phyloP scores from a whole-genome alignment of 2,113 vertebrate species.

The Erpornis zantholeuca region DNA sequence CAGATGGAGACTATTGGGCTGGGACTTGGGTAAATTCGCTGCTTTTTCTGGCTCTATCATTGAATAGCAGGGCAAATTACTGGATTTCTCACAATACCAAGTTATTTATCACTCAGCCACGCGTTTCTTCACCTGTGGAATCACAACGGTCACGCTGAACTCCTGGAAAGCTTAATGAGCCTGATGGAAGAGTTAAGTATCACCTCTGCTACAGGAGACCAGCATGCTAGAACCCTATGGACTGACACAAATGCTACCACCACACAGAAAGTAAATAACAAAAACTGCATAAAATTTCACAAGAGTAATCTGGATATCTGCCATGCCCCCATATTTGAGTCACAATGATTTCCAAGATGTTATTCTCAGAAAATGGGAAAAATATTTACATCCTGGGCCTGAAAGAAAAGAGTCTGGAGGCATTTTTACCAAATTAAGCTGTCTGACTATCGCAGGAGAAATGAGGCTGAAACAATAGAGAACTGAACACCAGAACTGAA shows the following conservation, averaged over 20 bases:
- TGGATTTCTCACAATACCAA: background rate
- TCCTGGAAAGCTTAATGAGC: background rate
- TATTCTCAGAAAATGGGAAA: background rate
- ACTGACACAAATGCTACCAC: background rate
- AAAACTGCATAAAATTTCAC: accelerated
- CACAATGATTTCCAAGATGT: background rate
- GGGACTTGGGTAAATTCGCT: background rate
- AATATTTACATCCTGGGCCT: background rate
- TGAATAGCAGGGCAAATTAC: background rate
- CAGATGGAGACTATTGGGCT: background rate
- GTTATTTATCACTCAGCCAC: background rate
- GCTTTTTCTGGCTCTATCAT: background rate
- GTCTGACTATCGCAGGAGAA: background rate
- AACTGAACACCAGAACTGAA: background rate
- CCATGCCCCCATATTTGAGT: background rate
- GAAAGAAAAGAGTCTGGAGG: background rate
- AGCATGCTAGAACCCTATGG: background rate
- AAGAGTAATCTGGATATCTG: background rate
- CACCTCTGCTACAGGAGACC: background rate
- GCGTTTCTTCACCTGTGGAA: background rate
- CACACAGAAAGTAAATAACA: background rate
- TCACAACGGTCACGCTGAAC: background rate
- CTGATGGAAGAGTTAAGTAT: background rate
- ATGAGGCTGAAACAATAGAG: background rate
- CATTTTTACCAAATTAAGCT: background rate